phyloP scores from a whole-genome alignment of 2,797 vertebrate species.

The Gouania willdenowi region DNA sequence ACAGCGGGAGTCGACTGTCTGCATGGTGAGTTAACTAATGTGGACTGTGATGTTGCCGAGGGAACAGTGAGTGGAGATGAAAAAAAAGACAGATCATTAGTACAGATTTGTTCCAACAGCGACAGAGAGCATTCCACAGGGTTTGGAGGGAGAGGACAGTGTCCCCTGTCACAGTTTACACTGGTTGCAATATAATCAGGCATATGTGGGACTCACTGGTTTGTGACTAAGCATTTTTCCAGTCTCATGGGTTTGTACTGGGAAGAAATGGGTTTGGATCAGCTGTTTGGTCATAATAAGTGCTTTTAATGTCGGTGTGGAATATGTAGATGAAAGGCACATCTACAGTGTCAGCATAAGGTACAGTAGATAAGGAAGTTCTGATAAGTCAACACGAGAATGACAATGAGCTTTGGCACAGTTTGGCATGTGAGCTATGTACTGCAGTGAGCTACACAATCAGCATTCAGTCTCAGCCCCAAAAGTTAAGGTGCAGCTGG shows the following conservation, averaged over 20 bases:
- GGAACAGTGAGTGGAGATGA: background rate
- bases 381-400: conserved; percentile 37
- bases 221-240: conserved; percentile 47
- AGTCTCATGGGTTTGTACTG: conserved; percentile 27
- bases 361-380: conserved; percentile 12
- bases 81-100: conserved; percentile 8
- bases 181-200: conserved; percentile 35
- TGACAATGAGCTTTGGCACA: conserved; percentile 31
- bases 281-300: conserved; percentile 9
- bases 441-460: conserved; percentile 35
- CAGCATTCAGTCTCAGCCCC: conserved; percentile 42
- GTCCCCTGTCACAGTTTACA: conserved; percentile 31
- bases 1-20: conserved; percentile 68
- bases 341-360: conserved; percentile 7
- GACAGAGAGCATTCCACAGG: conserved; percentile 12
- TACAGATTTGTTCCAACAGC: conserved; percentile 31
- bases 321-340: no score
- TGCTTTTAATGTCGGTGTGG: background rate
- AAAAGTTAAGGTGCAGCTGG: conserved; percentile 55
- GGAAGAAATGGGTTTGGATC: conserved; percentile 31
- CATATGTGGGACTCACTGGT: conserved; percentile 30
- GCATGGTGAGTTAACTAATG: conserved; percentile 68
- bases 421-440: conserved; percentile 46
- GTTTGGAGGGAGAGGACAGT: conserved; percentile 14
- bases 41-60: conserved; percentile 3